Conservation (phyloP, 2,113 vertebrate species). For the Trochalopteron elliotii region DNA sequence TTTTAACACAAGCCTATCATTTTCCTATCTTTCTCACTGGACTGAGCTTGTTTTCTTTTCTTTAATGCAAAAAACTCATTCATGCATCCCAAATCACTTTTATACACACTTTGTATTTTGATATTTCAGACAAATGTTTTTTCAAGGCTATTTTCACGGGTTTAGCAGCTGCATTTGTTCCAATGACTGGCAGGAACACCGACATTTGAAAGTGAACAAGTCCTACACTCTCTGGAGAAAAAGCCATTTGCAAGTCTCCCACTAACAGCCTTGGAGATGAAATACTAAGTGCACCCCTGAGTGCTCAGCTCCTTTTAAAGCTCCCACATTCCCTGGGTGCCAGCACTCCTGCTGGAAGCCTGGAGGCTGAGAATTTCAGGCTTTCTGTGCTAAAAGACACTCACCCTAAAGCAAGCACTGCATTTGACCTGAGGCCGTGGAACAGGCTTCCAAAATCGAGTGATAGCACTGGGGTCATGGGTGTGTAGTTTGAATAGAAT, state of each 20-base stretch:
- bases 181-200: background rate
- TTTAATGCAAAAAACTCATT: background rate
- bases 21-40: background rate
- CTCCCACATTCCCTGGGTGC: background rate
- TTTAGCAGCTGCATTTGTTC: background rate
- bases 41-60: background rate
- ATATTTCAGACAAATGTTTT: background rate
- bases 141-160: background rate
- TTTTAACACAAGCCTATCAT: background rate
- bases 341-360: background rate
- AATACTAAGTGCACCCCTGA: accelerated
- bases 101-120: background rate
- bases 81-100: background rate
- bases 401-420: background rate
- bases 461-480: background rate
- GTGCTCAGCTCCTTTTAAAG: background rate
- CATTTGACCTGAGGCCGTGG: background rate
- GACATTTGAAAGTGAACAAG: background rate
- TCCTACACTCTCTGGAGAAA: background rate
- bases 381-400: background rate
- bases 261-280: background rate
- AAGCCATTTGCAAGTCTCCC: background rate
- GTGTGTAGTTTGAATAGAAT: background rate
- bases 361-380: background rate
- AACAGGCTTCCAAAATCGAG: background rate